Evolutionary conservation across 1,140 invertebrate species (phyloP).

Genomic region (Drosophila kepulauana): DNA sequence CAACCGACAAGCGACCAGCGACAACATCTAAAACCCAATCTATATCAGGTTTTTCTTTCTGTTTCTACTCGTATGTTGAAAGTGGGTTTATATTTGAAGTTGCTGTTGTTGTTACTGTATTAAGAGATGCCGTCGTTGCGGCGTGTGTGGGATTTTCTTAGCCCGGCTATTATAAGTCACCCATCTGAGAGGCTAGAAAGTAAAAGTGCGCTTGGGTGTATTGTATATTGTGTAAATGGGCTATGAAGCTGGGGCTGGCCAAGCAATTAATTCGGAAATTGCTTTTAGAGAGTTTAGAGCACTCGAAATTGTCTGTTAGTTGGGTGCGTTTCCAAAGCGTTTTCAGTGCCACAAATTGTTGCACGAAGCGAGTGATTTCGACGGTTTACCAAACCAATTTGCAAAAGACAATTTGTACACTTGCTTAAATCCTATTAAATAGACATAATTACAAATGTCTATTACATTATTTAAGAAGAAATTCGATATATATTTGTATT

Average conservation of each 20-base stretch:
- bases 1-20: constrained; percentile 41
- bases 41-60: constrained; percentile 59
- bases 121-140: constrained; percentile 28
- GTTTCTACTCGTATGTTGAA: constrained; percentile 28
- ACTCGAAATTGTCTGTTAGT: constrained; percentile 30
- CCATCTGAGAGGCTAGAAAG: constrained; percentile 55
- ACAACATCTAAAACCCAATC: constrained; percentile 60
- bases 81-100: constrained; percentile 24
- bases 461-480: too few species aligned
- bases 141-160: constrained; percentile 58
- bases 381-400: constrained; percentile 23
- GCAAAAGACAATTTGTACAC: constrained; percentile 5
- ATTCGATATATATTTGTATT: too few species aligned
- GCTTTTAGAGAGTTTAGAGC: constrained; percentile 47
- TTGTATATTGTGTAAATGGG: constrained; percentile 45
- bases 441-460: too few species aligned
- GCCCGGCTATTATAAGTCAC: constrained; percentile 24
- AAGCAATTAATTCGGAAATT: constrained; percentile 64
- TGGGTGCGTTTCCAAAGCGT: constrained; percentile 43
- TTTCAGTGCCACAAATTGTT: constrained; percentile 33
- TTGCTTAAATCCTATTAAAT: neutral
- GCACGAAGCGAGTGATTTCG: constrained; percentile 8
- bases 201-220: constrained; percentile 56
- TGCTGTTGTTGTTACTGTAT: neutral
- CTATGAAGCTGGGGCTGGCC: constrained; percentile 44